Percentiles rank a stretch among this genome's conserved stretches.
These are phyloP conservation scores for Cettia cetti DNA, from an alignment of 2,113 vertebrate genomes.

Conservation along the genomic window DNA sequence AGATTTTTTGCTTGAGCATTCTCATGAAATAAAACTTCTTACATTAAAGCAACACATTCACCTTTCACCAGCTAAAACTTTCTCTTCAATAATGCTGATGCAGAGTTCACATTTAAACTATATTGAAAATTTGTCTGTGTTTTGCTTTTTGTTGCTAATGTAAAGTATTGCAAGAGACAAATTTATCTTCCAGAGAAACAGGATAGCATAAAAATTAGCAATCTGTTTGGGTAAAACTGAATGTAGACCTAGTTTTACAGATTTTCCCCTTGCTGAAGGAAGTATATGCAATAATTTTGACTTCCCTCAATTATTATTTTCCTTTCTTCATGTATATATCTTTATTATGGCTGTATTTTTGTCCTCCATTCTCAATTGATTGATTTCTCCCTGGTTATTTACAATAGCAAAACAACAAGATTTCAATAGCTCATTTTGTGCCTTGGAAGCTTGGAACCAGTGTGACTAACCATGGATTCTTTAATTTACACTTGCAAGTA, in stretches of 20 bases:
- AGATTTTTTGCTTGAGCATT: conserved; percentile 35
- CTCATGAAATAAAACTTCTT: conserved; percentile 34
- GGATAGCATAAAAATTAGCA: neutral
- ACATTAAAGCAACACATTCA: neutral
- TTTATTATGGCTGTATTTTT: neutral
- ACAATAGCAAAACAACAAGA: neutral
- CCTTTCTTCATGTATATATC: neutral
- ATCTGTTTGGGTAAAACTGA: neutral
- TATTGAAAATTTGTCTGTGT: neutral
- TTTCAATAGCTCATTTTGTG: neutral
- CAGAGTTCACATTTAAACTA: neutral
- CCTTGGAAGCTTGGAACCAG: neutral
- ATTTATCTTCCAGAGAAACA: neutral
- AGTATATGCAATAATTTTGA: neutral
- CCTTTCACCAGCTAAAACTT: neutral
- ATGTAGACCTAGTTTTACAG: neutral
- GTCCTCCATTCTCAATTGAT: neutral
- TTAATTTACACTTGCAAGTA: neutral
- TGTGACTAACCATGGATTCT: neutral
- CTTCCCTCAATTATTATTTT: neutral
- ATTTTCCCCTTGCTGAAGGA: neutral
- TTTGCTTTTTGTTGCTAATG: neutral
- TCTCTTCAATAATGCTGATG: neutral
- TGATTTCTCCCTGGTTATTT: neutral
- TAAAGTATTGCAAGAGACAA: neutral